Evolutionary conservation across 92 coral and sea anemone genomes (phyloP).

Genomic region (Galaxea fascicularis): DNA sequence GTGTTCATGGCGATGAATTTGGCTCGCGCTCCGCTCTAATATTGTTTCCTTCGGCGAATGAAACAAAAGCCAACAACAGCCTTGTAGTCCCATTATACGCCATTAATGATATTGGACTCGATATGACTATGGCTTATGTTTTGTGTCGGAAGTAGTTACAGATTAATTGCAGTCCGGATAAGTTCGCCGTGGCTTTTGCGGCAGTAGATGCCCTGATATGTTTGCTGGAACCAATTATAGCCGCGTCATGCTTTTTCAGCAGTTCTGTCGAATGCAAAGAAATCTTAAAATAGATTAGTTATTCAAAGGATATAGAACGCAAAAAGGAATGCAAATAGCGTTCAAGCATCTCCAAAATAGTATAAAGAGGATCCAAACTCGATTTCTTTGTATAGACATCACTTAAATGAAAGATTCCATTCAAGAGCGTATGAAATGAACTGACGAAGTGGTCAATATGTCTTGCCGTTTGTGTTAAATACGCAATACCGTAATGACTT

Average conservation of each 20-base stretch:
- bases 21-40: background rate
- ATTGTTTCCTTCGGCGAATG: conserved; percentile 8
- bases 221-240: background rate
- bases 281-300: background rate
- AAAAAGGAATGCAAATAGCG: background rate
- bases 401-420: background rate
- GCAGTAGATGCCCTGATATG: background rate
- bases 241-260: background rate
- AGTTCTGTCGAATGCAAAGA: background rate
- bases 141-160: conserved; percentile 21
- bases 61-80: conserved; percentile 6
- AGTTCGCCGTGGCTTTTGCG: background rate
- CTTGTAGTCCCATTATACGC: conserved; percentile 1
- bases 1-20: background rate
- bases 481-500: too few species aligned
- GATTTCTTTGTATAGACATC: background rate
- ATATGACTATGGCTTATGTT: conserved; percentile 13
- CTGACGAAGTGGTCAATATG: background rate
- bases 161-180: conserved; percentile 25
- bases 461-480: background rate
- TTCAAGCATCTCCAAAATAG: background rate
- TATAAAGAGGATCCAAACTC: background rate
- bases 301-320: background rate
- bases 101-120: conserved; percentile 29
- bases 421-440: background rate